Evolutionary conservation across 2,888 invertebrate species (phyloP).

Genomic region (Stenurella melanura): DNA sequence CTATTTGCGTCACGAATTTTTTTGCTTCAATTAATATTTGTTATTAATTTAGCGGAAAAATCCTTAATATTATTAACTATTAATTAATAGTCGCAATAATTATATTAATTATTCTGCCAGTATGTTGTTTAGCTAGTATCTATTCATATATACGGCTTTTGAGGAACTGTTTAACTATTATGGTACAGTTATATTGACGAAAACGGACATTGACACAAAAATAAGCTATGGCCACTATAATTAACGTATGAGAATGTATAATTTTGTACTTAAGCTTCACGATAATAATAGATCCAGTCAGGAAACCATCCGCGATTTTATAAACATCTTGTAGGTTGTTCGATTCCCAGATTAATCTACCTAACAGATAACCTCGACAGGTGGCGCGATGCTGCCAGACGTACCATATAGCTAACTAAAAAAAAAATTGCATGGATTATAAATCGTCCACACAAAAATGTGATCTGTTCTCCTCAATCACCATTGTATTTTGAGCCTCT

Average conservation of each 20-base stretch:
- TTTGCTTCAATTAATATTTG: neutral
- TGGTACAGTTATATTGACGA: neutral
- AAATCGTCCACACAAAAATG: too few species aligned
- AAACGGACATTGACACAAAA: neutral
- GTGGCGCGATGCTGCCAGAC: too few species aligned
- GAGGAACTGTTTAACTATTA: neutral
- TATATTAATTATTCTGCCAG: neutral
- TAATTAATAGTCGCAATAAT: neutral
- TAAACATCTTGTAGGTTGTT: too few species aligned
- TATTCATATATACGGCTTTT: neutral
- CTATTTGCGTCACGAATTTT: neutral
- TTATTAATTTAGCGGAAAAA: neutral
- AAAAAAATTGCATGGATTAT: too few species aligned
- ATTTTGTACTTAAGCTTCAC: neutral
- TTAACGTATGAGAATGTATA: neutral
- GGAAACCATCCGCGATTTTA: too few species aligned
- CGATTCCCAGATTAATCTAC: too few species aligned
- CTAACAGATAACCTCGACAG: too few species aligned
- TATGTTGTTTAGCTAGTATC: neutral
- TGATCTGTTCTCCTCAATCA: too few species aligned
- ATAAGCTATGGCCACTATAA: neutral
- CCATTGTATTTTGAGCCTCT: too few species aligned
- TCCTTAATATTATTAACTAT: neutral
- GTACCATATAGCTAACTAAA: too few species aligned
- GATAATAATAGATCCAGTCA: neutral